Percentiles rank a stretch among this genome's conserved stretches.
phyloP scores from a whole-genome alignment of 2,113 vertebrate species.

The Heloderma charlesbogerti region DNA sequence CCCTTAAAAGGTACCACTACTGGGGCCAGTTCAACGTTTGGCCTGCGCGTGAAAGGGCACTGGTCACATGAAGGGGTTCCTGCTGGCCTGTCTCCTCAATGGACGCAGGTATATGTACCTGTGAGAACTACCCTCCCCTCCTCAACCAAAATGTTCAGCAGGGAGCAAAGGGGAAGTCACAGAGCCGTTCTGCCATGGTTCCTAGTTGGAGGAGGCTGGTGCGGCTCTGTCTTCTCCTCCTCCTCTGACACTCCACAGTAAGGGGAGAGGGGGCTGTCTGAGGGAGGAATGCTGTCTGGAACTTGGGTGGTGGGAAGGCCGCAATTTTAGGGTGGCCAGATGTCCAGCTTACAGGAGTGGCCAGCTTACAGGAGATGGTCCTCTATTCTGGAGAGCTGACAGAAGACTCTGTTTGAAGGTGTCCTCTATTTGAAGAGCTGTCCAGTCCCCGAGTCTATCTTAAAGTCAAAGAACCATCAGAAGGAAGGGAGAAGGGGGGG shows the following conservation, averaged over 20 bases:
- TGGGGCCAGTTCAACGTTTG: not conserved
- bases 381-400: too few relatives aligned
- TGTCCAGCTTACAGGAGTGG: too few relatives aligned
- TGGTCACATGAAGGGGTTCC: not conserved
- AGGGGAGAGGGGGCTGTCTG: not conserved
- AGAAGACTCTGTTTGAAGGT: too few relatives aligned
- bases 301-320: not conserved
- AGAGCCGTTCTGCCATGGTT: not conserved
- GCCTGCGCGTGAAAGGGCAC: not conserved
- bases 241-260: not conserved
- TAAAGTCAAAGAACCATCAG: too few relatives aligned
- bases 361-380: too few relatives aligned
- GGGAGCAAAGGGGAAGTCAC: not conserved
- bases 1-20: not conserved
- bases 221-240: not conserved
- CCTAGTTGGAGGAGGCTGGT: not conserved
- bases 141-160: not conserved
- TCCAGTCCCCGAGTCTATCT: too few relatives aligned
- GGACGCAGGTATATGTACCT: not conserved
- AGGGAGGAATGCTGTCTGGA: too few relatives aligned
- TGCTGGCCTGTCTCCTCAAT: too few relatives aligned
- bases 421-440: too few relatives aligned
- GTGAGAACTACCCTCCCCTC: not conserved
- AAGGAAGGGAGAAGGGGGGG: too few relatives aligned
- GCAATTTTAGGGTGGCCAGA: not conserved